phyloP scores from a whole-genome alignment of 2,888 invertebrate species.

The Pristionchus exspectatus region DNA sequence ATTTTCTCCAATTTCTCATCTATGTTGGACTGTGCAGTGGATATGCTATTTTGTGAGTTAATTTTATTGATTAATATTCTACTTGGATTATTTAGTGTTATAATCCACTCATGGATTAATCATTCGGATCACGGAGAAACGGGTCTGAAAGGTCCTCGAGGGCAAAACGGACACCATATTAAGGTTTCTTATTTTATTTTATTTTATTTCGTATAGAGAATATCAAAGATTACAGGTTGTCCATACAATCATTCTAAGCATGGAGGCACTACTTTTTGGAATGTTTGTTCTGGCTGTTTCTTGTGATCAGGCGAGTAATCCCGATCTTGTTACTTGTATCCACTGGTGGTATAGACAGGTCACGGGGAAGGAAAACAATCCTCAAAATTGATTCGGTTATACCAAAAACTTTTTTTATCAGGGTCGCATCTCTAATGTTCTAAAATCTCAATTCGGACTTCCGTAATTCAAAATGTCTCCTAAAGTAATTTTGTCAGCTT shows the following conservation, averaged over 20 bases:
- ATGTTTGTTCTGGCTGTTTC: slow-evolving; percentile 91
- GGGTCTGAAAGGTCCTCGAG: slow-evolving; percentile 67
- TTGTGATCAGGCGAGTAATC: slow-evolving; percentile 84
- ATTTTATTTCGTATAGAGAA: neutral
- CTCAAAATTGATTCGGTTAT: too few relatives aligned
- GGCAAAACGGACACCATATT: slow-evolving; percentile 73
- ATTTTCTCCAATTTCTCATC: slow-evolving; percentile 88
- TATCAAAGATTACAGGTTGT: slow-evolving; percentile 82
- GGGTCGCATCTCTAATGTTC: too few relatives aligned
- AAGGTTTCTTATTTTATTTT: slow-evolving; percentile 69
- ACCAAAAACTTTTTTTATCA: too few relatives aligned
- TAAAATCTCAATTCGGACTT: too few relatives aligned
- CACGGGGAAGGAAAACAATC: too few relatives aligned
- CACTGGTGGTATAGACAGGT: too few relatives aligned
- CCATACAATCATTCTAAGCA: slow-evolving; percentile 88
- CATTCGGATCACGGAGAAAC: slow-evolving; percentile 70
- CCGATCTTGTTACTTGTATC: slow-evolving; percentile 20
- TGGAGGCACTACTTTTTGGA: slow-evolving; percentile 90
- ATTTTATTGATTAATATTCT: neutral
- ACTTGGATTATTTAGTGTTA: slow-evolving; percentile 64
- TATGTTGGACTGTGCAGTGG: slow-evolving; percentile 72
- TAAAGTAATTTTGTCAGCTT: slow-evolving; percentile 83
- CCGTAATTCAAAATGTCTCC: neutral
- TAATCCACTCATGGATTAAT: slow-evolving; percentile 73
- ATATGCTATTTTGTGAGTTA: slow-evolving; percentile 72